Base-by-base conservation (phyloP, 2,797 vertebrate species). In the Sparus aurata region DNA sequence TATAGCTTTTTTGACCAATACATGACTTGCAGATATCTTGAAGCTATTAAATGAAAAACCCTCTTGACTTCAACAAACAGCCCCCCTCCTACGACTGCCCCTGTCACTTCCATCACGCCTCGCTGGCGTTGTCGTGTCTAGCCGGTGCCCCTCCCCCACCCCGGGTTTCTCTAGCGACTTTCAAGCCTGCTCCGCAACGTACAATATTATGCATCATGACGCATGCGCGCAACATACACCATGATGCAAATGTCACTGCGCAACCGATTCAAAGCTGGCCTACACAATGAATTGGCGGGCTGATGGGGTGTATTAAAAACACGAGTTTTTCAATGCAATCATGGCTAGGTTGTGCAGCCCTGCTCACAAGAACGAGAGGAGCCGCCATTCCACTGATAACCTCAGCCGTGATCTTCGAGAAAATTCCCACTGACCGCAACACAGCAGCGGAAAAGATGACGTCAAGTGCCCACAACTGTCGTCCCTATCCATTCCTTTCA, bases 211-310 rank as follows among this genome's bases (percentile, higher is more conserved):
- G 79, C 87, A 70, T 64, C 69, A 72, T 2, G 45, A 77, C 95
- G 95, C 96, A 95, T 95, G 95, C 95, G 96, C 93, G 38, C 4
- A 61, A 5, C 7, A 12, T 52, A 52, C 87, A 65, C 75, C 89
- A 75, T 80, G 87, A 95, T 90, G 93, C 90, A 95, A 95, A 95
- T 95, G 88, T 85, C 93, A 95, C 95, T 96, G 96, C 96, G 95
- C 94, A 93, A 96, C 93, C 92, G 43, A 77, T 80, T 87, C 82
- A 72, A 63, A 84, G 52, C 83, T 27, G 62, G 27, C 69, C 45
- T 34, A 64, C 54, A 59, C 53, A 59, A 57, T 71, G 45, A 78
- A 72, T 20, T 75, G 71, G 73, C 66, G 75, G 81, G 30, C 27
- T 1, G n/a, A 59, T 25, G 18, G n/a, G 23, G 43, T 11, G 5